Conservation (phyloP, 2,113 vertebrate species). For the Misgurnus anguillicaudatus region DNA sequence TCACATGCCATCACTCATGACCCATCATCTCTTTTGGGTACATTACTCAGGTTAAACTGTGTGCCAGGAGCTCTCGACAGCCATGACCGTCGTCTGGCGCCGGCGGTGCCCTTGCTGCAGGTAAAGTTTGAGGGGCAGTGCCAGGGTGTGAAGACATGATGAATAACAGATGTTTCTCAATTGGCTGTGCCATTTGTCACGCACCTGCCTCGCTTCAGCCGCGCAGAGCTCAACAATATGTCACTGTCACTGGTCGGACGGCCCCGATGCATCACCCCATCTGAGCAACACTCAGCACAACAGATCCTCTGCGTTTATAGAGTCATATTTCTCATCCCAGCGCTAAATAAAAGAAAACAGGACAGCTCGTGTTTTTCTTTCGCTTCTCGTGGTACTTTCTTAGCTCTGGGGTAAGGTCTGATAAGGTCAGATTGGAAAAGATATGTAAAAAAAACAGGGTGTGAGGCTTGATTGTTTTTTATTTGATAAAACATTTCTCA, state of each 20-base stretch:
- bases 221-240: constrained; percentile 44
- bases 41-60: constrained; percentile 33
- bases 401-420: constrained; percentile 20
- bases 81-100: not conserved
- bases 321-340: constrained; percentile 53
- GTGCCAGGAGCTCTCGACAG: constrained; percentile 4
- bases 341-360: constrained; percentile 55
- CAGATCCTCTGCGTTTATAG: constrained; percentile 37
- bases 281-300: constrained; percentile 33
- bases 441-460: no score
- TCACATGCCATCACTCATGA: not conserved
- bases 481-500: no score
- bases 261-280: constrained; percentile 33
- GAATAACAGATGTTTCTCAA: constrained; percentile 56
- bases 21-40: not conserved
- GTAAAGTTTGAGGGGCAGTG: constrained; percentile 15
- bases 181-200: constrained; percentile 52
- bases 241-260: constrained; percentile 46
- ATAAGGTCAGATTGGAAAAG: constrained; percentile 34
- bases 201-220: constrained; percentile 47
- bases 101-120: not conserved
- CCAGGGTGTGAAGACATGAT: constrained; percentile 45
- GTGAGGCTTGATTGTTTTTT: no score
- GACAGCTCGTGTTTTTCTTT: constrained; percentile 50
- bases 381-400: constrained; percentile 12